Evolutionary conservation across 2,888 invertebrate species (phyloP).

Genomic region (Polymixis lichenea): DNA sequence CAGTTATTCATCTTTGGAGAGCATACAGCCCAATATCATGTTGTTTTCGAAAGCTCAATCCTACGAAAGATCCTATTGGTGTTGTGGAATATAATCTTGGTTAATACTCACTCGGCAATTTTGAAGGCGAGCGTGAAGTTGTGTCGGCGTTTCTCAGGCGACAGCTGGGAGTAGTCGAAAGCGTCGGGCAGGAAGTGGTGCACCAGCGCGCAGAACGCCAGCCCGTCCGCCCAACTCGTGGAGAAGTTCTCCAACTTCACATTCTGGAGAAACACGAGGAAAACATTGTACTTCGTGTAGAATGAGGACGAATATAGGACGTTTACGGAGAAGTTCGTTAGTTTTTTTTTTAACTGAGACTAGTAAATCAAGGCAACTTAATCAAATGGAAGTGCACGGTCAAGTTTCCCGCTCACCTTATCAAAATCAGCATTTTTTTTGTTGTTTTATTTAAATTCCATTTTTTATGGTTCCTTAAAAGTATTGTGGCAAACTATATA

Average conservation of each 20-base stretch:
- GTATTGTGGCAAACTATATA: conserved; percentile 24
- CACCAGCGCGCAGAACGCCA: conserved; percentile 99
- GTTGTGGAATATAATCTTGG: background rate
- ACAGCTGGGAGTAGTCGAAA: conserved; percentile 97
- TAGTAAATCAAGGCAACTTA: background rate
- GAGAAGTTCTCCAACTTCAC: conserved; percentile 99
- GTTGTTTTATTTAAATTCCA: background rate
- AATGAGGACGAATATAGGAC: background rate
- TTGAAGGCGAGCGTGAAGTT: conserved; percentile 99
- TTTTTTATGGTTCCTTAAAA: conserved; percentile 10
- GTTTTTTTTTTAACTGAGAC: background rate
- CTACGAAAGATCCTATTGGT: background rate
- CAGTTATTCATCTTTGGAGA: background rate
- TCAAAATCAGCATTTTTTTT: background rate
- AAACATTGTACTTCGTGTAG: background rate
- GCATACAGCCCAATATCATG: too few species aligned
- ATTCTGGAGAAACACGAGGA: conserved; percentile 91
- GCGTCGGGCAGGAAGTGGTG: conserved; percentile 99
- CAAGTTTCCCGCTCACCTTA: background rate
- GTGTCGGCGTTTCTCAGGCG: conserved; percentile 96
- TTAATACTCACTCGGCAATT: conserved; percentile 97
- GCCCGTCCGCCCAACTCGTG: conserved; percentile 99
- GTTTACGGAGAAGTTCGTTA: background rate
- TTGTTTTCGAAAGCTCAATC: background rate
- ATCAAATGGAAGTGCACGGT: background rate